These are phyloP conservation scores for Dipus sagitta DNA, from an alignment of 2,797 vertebrate species.

Conservation along the genomic window DNA sequence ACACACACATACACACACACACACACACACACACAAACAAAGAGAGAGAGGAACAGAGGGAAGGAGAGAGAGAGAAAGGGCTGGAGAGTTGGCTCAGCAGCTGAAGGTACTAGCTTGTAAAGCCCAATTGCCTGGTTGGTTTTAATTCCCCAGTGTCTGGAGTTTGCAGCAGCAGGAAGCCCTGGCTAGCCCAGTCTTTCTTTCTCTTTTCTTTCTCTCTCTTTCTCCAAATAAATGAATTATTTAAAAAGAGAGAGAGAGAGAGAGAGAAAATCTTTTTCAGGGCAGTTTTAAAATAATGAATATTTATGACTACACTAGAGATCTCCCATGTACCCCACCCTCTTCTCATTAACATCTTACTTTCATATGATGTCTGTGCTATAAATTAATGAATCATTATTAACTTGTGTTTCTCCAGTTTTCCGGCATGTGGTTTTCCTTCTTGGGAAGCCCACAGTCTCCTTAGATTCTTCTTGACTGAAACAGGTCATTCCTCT, in stretches of 20 bases:
- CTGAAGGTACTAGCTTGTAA: too few relatives aligned
- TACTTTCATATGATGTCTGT: rapidly evolving
- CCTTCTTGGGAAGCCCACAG: neutral
- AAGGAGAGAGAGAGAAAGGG: too few relatives aligned
- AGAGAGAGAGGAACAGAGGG: neutral
- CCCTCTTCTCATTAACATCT: neutral
- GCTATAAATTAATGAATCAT: neutral
- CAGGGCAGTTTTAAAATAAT: neutral
- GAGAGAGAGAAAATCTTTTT: neutral
- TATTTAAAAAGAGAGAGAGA: too few relatives aligned
- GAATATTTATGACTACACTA: neutral
- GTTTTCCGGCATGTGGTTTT: neutral
- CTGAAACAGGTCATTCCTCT: too few relatives aligned
- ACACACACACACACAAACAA: neutral
- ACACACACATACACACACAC: too few relatives aligned
- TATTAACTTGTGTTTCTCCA: neutral
- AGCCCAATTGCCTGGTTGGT: too few relatives aligned
- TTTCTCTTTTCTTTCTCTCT: too few relatives aligned
- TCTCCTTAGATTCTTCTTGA: neutral
- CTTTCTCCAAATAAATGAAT: too few relatives aligned
- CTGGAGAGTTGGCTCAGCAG: too few relatives aligned
- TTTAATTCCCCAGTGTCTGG: too few relatives aligned
- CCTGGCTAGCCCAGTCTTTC: too few relatives aligned
- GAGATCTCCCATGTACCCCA: rapidly evolving
- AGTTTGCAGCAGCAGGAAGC: too few relatives aligned